Percentiles rank a stretch among this genome's conserved stretches.
These are phyloP conservation scores for Holotrichia oblita DNA, from an alignment of 1,140 invertebrate genomes.

Conservation along the genomic window DNA sequence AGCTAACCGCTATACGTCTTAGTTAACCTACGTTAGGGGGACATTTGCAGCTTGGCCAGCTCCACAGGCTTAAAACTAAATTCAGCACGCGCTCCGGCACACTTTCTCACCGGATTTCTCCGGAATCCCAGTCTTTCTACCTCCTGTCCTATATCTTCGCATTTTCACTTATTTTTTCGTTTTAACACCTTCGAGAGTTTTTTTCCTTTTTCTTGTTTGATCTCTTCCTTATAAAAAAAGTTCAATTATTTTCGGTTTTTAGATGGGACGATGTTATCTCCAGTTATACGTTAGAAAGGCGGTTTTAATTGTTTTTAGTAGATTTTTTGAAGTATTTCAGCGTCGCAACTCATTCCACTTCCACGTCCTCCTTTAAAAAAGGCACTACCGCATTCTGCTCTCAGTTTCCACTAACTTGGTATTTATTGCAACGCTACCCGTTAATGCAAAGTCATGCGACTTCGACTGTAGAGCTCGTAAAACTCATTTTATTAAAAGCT, in stretches of 20 bases:
- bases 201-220: neutral
- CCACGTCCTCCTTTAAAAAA: too few species aligned
- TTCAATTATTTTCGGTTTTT: neutral
- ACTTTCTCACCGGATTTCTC: slow-evolving; percentile 13
- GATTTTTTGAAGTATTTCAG: too few species aligned
- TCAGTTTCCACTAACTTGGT: too few species aligned
- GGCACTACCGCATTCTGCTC: too few species aligned
- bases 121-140: neutral
- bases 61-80: neutral
- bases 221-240: neutral
- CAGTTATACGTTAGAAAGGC: too few species aligned
- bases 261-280: too few species aligned
- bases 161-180: slow-evolving; percentile 13
- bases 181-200: neutral
- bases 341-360: too few species aligned
- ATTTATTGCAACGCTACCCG: too few species aligned
- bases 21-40: neutral
- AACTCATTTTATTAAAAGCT: too few species aligned
- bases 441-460: too few species aligned
- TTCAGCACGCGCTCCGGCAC: neutral
- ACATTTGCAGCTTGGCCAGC: neutral
- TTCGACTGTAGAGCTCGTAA: too few species aligned
- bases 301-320: neutral
- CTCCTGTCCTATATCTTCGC: neutral
- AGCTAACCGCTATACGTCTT: slow-evolving; percentile 29